A percentile compares a stretch with the other conserved stretches of the same genome.
Conservation (phyloP, 2,113 vertebrate genomes). For the Nothobranchius furzeri region DNA sequence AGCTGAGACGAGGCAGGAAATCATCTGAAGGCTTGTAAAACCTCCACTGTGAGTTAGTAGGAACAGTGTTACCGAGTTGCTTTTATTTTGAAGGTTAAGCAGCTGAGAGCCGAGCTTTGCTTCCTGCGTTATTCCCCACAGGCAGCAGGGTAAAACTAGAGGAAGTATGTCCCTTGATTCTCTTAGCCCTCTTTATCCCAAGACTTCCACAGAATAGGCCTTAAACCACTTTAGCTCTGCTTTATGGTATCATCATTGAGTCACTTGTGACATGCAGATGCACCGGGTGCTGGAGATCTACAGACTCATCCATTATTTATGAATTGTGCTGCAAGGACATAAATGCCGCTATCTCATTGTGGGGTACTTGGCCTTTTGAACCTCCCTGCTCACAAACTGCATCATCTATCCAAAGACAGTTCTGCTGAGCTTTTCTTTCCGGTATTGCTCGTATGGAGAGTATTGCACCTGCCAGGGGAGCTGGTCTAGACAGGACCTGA, state of each 20-base stretch:
- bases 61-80: conserved; percentile 47
- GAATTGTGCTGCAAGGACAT: conserved; percentile 64
- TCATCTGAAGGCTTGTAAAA: conserved; percentile 18
- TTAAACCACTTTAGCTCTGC: conserved; percentile 72
- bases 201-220: conserved; percentile 73
- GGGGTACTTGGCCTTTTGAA: conserved; percentile 70
- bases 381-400: conserved; percentile 51
- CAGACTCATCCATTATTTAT: conserved; percentile 77
- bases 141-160: conserved; percentile 49
- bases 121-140: conserved; percentile 65
- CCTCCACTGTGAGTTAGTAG: conserved; percentile 40
- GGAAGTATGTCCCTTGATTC: conserved; percentile 67
- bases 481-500: conserved; percentile 31
- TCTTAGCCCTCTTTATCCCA: conserved; percentile 74
- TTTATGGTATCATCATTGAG: conserved; percentile 75
- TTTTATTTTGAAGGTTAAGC: conserved; percentile 68
- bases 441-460: conserved; percentile 24
- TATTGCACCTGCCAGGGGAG: conserved; percentile 48
- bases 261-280: conserved; percentile 78
- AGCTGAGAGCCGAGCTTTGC: conserved; percentile 65
- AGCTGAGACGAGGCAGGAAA: neutral
- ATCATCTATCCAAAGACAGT: conserved; percentile 46
- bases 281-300: conserved; percentile 58
- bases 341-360: conserved; percentile 70
- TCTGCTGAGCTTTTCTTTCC: conserved; percentile 61